Conservation (phyloP, 1,140 invertebrate species). For the Nylanderia fulva region DNA sequence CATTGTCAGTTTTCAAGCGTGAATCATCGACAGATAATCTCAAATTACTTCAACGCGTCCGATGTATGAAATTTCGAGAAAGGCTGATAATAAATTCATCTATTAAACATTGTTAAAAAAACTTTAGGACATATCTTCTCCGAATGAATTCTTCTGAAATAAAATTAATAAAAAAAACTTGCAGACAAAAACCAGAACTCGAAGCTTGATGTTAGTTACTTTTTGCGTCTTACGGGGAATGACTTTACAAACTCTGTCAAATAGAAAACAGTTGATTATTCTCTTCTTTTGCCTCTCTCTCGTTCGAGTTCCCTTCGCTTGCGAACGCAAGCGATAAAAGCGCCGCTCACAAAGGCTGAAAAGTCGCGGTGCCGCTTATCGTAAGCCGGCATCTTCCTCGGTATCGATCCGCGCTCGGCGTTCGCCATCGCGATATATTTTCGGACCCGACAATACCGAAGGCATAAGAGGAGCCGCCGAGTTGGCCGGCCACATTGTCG, state of each 20-base stretch:
- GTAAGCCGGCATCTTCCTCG: constrained; percentile 69
- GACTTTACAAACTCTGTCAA: not conserved
- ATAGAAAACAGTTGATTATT: not conserved
- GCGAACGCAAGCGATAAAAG: constrained; percentile 54
- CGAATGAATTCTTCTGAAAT: not conserved
- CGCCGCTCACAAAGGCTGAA: constrained; percentile 56
- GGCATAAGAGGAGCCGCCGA: constrained; percentile 55
- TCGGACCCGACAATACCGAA: constrained; percentile 67
- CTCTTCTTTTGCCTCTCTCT: not conserved
- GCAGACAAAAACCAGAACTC: not conserved
- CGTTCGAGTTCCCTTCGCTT: constrained; percentile 49
- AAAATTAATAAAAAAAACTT: not conserved
- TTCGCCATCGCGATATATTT: constrained; percentile 71
- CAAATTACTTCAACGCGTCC: not conserved
- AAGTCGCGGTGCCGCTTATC: constrained; percentile 71
- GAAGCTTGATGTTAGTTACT: not conserved
- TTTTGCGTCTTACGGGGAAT: not conserved
- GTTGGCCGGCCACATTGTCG: constrained; percentile 13
- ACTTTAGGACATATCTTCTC: not conserved
- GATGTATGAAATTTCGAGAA: not conserved
- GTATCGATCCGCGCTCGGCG: constrained; percentile 68
- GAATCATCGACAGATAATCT: not conserved
- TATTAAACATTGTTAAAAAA: not conserved
- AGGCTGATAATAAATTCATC: not conserved
- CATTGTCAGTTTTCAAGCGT: not conserved